phyloP scores from a whole-genome alignment of 2,113 vertebrate species.

The Alethe castanea region DNA sequence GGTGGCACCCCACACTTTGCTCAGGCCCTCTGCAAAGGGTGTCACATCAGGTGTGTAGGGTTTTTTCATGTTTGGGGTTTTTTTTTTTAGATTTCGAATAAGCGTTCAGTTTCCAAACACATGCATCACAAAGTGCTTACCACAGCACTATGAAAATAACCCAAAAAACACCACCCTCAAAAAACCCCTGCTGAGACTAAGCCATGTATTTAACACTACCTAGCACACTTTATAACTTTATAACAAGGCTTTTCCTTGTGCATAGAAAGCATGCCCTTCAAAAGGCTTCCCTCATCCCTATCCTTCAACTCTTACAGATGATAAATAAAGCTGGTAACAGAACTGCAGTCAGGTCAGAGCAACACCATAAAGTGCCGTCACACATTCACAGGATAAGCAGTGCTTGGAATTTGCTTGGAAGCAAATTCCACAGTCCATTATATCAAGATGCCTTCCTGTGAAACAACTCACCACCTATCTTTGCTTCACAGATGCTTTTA shows the following conservation, averaged over 20 bases:
- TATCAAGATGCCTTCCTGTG: neutral
- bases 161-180: neutral
- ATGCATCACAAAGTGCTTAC: neutral
- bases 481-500: neutral
- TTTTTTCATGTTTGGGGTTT: neutral
- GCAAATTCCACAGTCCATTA: neutral
- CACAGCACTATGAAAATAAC: neutral
- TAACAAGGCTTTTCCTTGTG: neutral
- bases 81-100: neutral
- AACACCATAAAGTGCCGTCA: neutral
- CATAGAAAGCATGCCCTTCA: neutral
- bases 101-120: neutral
- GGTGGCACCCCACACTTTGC: fast-evolving
- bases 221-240: neutral
- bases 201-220: neutral
- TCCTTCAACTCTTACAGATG: neutral
- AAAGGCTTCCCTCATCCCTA: neutral
- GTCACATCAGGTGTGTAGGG: neutral
- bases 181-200: neutral
- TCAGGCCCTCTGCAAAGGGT: neutral
- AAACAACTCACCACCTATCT: neutral
- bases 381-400: neutral
- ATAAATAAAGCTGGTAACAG: neutral
- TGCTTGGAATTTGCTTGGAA: neutral
- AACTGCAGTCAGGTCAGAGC: neutral